Evolutionary conservation across 2,888 invertebrate species (phyloP), one percentile per base, ranked within the genome.

Genomic region (Ecliptopera silaceata): DNA sequence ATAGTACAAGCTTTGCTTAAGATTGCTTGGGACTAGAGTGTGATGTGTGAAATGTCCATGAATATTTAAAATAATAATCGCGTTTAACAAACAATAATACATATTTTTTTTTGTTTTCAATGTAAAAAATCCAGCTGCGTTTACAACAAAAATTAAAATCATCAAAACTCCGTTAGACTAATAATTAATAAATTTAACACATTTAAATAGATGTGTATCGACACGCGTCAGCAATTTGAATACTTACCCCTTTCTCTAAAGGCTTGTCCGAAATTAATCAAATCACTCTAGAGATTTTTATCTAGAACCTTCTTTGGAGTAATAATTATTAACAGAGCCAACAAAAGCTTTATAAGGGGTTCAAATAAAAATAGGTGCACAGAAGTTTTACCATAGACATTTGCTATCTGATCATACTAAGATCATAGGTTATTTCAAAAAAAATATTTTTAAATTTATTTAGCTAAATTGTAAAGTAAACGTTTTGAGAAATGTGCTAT

Each of bases 161-260:
- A 84, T 85, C 83, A 80, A 79, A 82, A 78, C 81, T 80, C 83
- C 80, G 86, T 86, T 86, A n/a, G n/a, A 87, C 36, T 54, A 82
- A 77, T 79, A 86, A 87, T 85, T 89, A 88, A 87, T 87, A 84
- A 80, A 73, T 66, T 74, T 77, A n/a, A 38, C 73, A 77, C 73
- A 73, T 77, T 41, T 79, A 75, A 68, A 76, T 44, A 38, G 88
- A 90, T 90, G 77, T 76, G 71, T 82, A 91, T 90, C 90, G 89
- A 80, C 90, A 91, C 90, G 89, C 89, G 90, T 86, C 85, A 80
- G 84, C 77, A 80, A 87, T 87, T 84, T 83, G 84, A 86, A 80
- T 84, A 85, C 80, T 82, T 81, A 85, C 77, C 86, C 84, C 85
- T 84, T 81, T 77, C 83, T 80, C 78, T 73, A 79, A 82, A 80